A percentile compares a stretch with the other conserved stretches of the same genome.
These are phyloP conservation scores for Plagodis dolabraria DNA, from an alignment of 2,888 invertebrate species.

Conservation along the genomic window DNA sequence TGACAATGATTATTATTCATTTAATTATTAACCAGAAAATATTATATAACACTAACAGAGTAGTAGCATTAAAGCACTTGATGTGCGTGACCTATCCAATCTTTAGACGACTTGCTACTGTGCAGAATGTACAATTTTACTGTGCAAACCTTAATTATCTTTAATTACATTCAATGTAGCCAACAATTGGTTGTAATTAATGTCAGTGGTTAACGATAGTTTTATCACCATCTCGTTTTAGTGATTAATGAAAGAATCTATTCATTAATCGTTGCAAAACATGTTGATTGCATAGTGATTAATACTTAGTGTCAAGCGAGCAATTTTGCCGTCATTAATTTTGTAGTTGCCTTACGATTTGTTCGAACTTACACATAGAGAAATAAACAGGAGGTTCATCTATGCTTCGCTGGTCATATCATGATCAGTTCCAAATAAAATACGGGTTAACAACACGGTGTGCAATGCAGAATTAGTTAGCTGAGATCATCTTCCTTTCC, in stretches of 20 bases:
- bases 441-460: too few species aligned
- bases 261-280: constrained; percentile 8
- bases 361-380: too few species aligned
- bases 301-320: constrained; percentile 3
- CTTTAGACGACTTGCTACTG: background rate
- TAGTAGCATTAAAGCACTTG: background rate
- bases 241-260: constrained; percentile 14
- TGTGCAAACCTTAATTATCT: constrained; percentile 30
- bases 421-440: too few species aligned
- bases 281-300: constrained; percentile 12
- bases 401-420: too few species aligned
- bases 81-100: background rate
- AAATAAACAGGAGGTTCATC: too few species aligned
- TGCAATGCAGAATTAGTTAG: too few species aligned
- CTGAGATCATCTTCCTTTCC: too few species aligned
- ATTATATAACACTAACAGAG: too few species aligned
- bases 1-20: too few species aligned
- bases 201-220: constrained; percentile 27
- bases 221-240: constrained; percentile 24
- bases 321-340: constrained; percentile 8
- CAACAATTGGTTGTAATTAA: constrained; percentile 38
- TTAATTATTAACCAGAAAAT: too few species aligned
- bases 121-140: constrained; percentile 20
- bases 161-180: constrained; percentile 24
- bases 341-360: too few species aligned